Percentiles rank a stretch among this genome's conserved stretches.
Conservation (phyloP, 2,113 vertebrate genomes). For the Cinclus cinclus region DNA sequence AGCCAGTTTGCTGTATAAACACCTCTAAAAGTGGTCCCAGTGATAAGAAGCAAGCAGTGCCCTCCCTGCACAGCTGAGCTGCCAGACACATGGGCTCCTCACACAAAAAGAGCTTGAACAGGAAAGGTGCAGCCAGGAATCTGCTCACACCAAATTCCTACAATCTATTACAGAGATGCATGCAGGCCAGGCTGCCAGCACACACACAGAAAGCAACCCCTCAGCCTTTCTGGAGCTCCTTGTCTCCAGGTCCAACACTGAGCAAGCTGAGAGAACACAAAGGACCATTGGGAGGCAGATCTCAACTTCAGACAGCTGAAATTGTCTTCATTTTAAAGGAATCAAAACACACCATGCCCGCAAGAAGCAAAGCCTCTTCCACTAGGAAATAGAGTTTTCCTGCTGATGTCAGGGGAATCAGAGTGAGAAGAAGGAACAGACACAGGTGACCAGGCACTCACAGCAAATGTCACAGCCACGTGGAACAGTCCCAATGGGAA, state of each 20-base stretch:
- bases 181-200: background rate
- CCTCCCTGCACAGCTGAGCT: background rate
- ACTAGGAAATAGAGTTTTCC: background rate
- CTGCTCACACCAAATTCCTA: background rate
- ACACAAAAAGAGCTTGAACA: background rate
- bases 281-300: background rate
- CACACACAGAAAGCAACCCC: background rate
- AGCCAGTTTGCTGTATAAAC: background rate
- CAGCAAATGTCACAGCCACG: background rate
- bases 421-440: background rate
- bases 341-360: background rate
- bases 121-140: background rate
- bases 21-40: background rate
- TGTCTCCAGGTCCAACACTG: accelerated
- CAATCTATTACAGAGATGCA: background rate
- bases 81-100: background rate
- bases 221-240: background rate
- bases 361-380: background rate
- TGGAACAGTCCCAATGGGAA: background rate
- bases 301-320: background rate
- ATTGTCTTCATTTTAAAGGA: background rate
- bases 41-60: background rate
- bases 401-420: background rate
- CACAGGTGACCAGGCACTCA: background rate
- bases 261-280: background rate